Evolutionary conservation across 2,113 vertebrate species (phyloP).

Genomic region (Pollimyrus isidori): DNA sequence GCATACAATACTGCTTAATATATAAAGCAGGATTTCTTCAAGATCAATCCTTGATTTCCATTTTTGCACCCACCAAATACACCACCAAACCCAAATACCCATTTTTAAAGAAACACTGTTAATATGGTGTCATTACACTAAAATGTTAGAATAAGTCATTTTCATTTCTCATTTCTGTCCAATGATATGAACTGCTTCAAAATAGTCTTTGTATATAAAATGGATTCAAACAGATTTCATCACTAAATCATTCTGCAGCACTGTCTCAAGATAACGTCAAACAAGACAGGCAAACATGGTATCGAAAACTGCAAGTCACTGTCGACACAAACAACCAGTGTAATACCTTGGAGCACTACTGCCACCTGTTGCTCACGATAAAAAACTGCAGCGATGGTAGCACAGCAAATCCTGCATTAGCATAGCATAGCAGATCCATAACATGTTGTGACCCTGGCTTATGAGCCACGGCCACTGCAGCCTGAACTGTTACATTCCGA

Average conservation of each 20-base stretch:
- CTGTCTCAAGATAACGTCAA: background rate
- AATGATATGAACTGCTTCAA: background rate
- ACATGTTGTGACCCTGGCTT: background rate
- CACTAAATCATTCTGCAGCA: background rate
- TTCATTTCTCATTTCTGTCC: background rate
- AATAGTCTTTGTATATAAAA: background rate
- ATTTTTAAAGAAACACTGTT: background rate
- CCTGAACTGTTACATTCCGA: background rate
- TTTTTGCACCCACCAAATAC: background rate
- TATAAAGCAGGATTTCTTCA: background rate
- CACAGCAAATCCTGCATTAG: background rate
- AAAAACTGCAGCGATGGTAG: background rate
- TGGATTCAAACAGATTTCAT: background rate
- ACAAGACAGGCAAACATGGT: background rate
- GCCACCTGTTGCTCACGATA: conserved; percentile 47
- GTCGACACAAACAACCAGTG: background rate
- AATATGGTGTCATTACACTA: background rate
- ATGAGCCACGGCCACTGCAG: background rate
- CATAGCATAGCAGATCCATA: background rate
- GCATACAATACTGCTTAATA: background rate
- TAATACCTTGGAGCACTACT: conserved; percentile 16
- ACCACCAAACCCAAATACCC: background rate
- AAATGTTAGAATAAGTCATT: background rate
- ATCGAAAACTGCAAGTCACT: conserved; percentile 10
- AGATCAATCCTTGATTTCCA: background rate